Conservation (phyloP, 2,888 invertebrate genomes). For the Pseudanteris insignis region DNA sequence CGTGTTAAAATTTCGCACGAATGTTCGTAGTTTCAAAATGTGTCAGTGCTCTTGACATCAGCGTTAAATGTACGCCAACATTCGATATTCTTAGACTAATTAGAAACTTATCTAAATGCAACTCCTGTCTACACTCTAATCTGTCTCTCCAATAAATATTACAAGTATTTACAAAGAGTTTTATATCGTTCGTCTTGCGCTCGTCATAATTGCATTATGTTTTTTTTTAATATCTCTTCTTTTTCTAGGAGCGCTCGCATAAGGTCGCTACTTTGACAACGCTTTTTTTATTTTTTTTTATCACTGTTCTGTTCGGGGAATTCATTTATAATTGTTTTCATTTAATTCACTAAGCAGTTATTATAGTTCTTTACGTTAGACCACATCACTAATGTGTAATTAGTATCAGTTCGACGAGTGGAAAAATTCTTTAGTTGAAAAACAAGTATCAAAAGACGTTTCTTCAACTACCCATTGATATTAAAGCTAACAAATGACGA, state of each 20-base stretch:
- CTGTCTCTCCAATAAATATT: slow-evolving; percentile 63
- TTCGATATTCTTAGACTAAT: slow-evolving; percentile 47
- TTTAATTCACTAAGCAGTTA: slow-evolving; percentile 7
- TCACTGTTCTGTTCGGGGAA: neutral
- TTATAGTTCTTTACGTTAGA: slow-evolving; percentile 8
- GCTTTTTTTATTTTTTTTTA: neutral
- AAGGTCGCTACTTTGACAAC: too few relatives aligned
- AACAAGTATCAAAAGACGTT: slow-evolving; percentile 14
- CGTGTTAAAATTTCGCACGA: too few relatives aligned
- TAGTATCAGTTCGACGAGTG: slow-evolving; percentile 23
- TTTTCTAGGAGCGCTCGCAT: too few relatives aligned
- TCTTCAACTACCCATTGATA: neutral
- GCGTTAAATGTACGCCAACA: slow-evolving; percentile 35
- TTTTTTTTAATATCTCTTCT: neutral
- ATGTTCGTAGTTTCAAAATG: too few relatives aligned
- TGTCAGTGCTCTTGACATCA: slow-evolving; percentile 27
- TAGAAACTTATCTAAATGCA: slow-evolving; percentile 54
- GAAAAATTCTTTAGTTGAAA: slow-evolving; percentile 10
- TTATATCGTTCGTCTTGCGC: slow-evolving; percentile 28
- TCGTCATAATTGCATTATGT: neutral
- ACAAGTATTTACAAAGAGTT: slow-evolving; percentile 63
- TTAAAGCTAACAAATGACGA: neutral
- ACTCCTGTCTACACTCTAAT: slow-evolving; percentile 51
- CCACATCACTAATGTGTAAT: slow-evolving; percentile 16
- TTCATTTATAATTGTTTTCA: neutral